Evolutionary conservation across 2,888 invertebrate genomes (phyloP).

Genomic region (Amblyjoppa fuscipennis): DNA sequence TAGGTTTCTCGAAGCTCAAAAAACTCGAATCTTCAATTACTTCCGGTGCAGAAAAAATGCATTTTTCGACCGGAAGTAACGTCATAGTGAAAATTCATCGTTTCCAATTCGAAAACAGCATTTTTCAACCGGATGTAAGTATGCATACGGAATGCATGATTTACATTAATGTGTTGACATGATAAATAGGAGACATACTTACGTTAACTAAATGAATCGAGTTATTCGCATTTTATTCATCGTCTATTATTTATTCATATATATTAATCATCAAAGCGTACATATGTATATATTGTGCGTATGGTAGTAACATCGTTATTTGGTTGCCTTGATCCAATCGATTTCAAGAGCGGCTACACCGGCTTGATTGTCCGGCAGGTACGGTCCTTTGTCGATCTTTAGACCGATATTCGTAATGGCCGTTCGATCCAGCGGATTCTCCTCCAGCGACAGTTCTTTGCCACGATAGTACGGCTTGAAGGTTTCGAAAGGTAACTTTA

Average conservation of each 20-base stretch:
- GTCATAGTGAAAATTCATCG: too few relatives aligned
- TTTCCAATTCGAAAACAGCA: too few relatives aligned
- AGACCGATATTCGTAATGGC: conserved; percentile 84
- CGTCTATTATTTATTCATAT: not conserved
- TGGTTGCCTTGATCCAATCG: conserved; percentile 84
- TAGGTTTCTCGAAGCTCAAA: not conserved
- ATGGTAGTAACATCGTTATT: conserved; percentile 65
- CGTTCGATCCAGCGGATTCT: conserved; percentile 82
- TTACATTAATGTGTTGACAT: not conserved
- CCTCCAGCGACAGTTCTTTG: conserved; percentile 76
- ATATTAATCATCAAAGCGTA: not conserved
- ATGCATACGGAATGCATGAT: too few relatives aligned
- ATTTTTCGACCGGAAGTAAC: too few relatives aligned
- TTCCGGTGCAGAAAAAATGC: not conserved
- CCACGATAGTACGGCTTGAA: conserved; percentile 85
- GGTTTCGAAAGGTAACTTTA: conserved; percentile 81
- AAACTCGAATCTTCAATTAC: not conserved
- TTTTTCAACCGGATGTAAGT: not conserved
- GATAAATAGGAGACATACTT: not conserved
- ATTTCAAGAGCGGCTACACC: conserved; percentile 85
- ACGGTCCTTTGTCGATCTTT: conserved; percentile 85
- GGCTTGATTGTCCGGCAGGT: conserved; percentile 84
- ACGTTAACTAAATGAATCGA: not conserved
- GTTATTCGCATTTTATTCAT: not conserved
- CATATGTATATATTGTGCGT: not conserved